Percentiles rank a stretch among this genome's conserved stretches.
phyloP scores from a whole-genome alignment of 2,113 vertebrate species.

The Phalacrocorax aristotelis region DNA sequence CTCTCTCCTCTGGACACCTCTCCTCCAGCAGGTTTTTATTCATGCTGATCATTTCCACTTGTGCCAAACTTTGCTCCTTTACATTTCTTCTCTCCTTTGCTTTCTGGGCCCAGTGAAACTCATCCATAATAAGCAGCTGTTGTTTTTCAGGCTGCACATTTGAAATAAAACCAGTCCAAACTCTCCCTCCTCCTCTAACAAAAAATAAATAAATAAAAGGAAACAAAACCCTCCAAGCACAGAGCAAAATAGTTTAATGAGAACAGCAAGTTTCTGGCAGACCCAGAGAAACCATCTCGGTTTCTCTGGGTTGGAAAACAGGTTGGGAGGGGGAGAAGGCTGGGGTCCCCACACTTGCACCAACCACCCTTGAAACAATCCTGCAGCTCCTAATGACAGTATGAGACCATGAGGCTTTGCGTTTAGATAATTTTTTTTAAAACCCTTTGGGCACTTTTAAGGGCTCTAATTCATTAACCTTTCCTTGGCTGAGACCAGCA shows the following conservation, averaged over 20 bases:
- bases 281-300: neutral
- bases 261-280: neutral
- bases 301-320: neutral
- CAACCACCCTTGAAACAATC: neutral
- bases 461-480: constrained; percentile 48
- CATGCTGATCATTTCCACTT: neutral
- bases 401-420: neutral
- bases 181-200: neutral
- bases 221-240: neutral
- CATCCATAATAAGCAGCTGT: neutral
- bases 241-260: neutral
- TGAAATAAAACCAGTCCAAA: neutral
- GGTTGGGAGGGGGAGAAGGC: neutral
- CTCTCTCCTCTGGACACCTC: neutral
- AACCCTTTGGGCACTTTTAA: neutral
- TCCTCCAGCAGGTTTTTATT: neutral
- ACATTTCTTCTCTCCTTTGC: neutral
- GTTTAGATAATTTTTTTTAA: neutral
- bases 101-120: neutral
- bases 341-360: neutral
- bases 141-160: neutral
- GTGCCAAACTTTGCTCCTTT: neutral
- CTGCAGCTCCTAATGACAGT: neutral
- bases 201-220: neutral
- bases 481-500: neutral